Evolutionary conservation across 2,888 invertebrate species (phyloP).

Genomic region (Crepidodera aurea): DNA sequence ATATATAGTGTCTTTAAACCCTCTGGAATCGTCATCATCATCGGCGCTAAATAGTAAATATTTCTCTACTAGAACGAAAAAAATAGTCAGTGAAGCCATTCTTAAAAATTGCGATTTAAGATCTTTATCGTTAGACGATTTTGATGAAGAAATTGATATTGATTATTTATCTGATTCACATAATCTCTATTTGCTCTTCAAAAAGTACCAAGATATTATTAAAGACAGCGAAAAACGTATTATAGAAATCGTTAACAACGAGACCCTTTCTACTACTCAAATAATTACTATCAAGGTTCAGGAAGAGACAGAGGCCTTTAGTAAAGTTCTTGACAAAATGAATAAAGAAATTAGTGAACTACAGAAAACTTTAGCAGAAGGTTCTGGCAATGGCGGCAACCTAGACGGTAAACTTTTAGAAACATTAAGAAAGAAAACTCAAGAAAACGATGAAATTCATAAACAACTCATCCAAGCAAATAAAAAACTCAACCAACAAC

Average conservation of each 20-base stretch:
- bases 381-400: neutral
- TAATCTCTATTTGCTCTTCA: slow-evolving; percentile 17
- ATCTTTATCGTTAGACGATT: slow-evolving; percentile 13
- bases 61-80: slow-evolving; percentile 14
- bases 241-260: slow-evolving; percentile 2
- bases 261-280: neutral
- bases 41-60: neutral
- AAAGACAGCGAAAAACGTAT: slow-evolving; percentile 1
- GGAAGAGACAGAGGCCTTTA: neutral
- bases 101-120: slow-evolving; percentile 25
- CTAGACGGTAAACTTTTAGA: neutral
- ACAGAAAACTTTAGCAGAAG: neutral
- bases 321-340: neutral
- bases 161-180: slow-evolving; percentile 12
- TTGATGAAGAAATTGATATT: neutral
- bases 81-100: slow-evolving; percentile 18
- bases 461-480: neutral
- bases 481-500: neutral
- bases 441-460: neutral
- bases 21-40: neutral
- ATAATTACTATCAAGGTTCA: neutral
- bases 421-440: too few relatives aligned
- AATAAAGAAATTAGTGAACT: neutral
- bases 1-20: slow-evolving; percentile 20
- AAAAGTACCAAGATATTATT: slow-evolving; percentile 22